phyloP scores from a whole-genome alignment of 2,797 vertebrate species.

The Acanthurus tractus region DNA sequence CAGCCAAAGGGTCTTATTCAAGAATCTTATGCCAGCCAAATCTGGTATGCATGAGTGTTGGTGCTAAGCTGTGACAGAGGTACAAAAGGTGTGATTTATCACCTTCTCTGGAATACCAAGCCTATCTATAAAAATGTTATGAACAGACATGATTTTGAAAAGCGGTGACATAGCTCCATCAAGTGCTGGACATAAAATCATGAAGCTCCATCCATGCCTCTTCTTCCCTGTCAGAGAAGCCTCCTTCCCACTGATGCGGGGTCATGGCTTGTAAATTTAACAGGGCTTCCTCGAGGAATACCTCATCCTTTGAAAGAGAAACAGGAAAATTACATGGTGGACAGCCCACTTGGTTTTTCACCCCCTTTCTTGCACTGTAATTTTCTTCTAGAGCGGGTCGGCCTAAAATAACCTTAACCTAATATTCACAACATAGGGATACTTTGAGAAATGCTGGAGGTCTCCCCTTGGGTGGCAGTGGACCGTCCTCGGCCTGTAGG shows the following conservation, averaged over 20 bases:
- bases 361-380: slow-evolving; percentile 80
- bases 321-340: slow-evolving; percentile 86
- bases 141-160: slow-evolving; percentile 10
- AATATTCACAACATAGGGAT: slow-evolving; percentile 82
- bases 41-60: slow-evolving; percentile 41
- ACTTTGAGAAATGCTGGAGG: slow-evolving; percentile 84
- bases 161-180: slow-evolving; percentile 38
- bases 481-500: slow-evolving; percentile 59
- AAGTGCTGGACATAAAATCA: slow-evolving; percentile 43
- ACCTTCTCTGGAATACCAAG: slow-evolving; percentile 17
- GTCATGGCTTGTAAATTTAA: slow-evolving; percentile 84
- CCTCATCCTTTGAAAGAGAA: slow-evolving; percentile 86
- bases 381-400: slow-evolving; percentile 76
- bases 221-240: slow-evolving; percentile 61
- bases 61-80: slow-evolving; percentile 27
- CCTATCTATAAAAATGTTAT: slow-evolving; percentile 26
- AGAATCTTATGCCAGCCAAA: slow-evolving; percentile 56
- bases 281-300: slow-evolving; percentile 83
- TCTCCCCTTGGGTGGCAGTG: slow-evolving; percentile 86
- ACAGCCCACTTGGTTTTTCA: slow-evolving; percentile 74
- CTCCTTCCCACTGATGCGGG: slow-evolving; percentile 75
- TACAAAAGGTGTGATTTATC: slow-evolving; percentile 49
- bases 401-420: slow-evolving; percentile 88
- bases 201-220: slow-evolving; percentile 44
- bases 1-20: slow-evolving; percentile 60